Conservation (phyloP, 2,888 invertebrate genomes). For the Mesopsocus fuscifrons region DNA sequence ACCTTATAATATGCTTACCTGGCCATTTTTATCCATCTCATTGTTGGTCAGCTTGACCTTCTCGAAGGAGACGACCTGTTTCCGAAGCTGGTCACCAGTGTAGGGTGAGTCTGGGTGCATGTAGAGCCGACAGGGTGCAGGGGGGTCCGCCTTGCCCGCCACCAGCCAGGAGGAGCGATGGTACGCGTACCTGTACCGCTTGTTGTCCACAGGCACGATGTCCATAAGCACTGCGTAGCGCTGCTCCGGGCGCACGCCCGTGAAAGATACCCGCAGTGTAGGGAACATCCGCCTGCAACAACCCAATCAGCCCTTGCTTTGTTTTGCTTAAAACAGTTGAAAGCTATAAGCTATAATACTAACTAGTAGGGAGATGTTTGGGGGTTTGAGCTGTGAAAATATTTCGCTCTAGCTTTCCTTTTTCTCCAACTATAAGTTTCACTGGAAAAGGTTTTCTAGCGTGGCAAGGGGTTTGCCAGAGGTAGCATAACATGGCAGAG, state of each 20-base stretch:
- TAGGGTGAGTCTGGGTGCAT: constrained; percentile 67
- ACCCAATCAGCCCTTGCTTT: too few species aligned
- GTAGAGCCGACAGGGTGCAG: constrained; percentile 49
- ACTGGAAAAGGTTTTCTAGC: too few species aligned
- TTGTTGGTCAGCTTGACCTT: constrained; percentile 72
- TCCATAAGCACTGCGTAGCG: constrained; percentile 58
- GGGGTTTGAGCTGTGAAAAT: too few species aligned
- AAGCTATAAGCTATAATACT: too few species aligned
- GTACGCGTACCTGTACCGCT: constrained; percentile 63
- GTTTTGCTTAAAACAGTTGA: too few species aligned
- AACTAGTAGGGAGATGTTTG: too few species aligned
- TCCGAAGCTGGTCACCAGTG: constrained; percentile 53
- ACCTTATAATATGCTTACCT: too few species aligned
- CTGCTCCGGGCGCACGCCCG: constrained; percentile 41
- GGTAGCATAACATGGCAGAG: too few species aligned
- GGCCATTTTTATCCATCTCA: constrained; percentile 58
- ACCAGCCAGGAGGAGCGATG: constrained; percentile 67
- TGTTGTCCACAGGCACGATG: constrained; percentile 62
- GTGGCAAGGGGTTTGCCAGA: too few species aligned
- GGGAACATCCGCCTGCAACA: constrained; percentile 63
- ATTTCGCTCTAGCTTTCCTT: too few species aligned
- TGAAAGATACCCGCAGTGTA: constrained; percentile 54
- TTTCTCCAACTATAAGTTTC: too few species aligned
- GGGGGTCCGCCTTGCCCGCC: constrained; percentile 64
- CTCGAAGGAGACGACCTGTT: constrained; percentile 64